Conservation (phyloP, 2,797 vertebrate genomes). For the Parambassis ranga region DNA sequence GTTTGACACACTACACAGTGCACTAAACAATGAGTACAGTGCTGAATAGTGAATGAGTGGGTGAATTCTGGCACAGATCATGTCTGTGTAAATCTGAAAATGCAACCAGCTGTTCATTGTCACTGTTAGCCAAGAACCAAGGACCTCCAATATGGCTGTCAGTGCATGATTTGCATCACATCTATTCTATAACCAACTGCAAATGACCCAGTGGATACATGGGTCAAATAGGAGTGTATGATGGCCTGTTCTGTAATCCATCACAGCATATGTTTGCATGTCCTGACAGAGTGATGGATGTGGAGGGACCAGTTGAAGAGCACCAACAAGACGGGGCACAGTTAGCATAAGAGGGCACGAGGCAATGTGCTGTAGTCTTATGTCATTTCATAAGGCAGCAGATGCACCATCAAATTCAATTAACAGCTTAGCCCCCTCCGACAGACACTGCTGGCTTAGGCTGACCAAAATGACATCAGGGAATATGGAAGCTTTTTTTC, state of each 20-base stretch:
- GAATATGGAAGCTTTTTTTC: constrained; percentile 24
- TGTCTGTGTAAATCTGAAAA: constrained; percentile 9
- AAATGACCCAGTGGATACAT: not conserved
- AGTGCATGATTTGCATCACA: constrained; percentile 3
- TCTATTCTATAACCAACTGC: not conserved
- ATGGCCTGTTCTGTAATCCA: constrained; percentile 7
- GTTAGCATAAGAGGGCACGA: constrained; percentile 1
- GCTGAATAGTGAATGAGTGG: not conserved
- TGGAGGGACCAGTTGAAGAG: not conserved
- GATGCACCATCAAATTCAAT: constrained; percentile 69
- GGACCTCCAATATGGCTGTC: not conserved
- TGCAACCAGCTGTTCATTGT: constrained; percentile 24
- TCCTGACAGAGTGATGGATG: constrained; percentile 2
- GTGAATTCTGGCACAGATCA: not conserved
- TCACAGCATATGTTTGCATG: not conserved
- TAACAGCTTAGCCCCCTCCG: constrained; percentile 44
- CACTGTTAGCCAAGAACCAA: not conserved
- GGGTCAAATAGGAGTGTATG: not conserved
- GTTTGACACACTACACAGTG: not conserved
- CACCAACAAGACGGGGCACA: not conserved
- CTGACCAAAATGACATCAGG: constrained; percentile 46
- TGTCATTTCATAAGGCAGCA: constrained; percentile 56
- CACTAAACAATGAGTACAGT: not conserved
- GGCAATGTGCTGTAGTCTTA: constrained; percentile 24
- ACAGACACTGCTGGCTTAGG: constrained; percentile 28